Evolutionary conservation across 2,888 invertebrate genomes (phyloP).

Genomic region (Lasius fuliginosus): DNA sequence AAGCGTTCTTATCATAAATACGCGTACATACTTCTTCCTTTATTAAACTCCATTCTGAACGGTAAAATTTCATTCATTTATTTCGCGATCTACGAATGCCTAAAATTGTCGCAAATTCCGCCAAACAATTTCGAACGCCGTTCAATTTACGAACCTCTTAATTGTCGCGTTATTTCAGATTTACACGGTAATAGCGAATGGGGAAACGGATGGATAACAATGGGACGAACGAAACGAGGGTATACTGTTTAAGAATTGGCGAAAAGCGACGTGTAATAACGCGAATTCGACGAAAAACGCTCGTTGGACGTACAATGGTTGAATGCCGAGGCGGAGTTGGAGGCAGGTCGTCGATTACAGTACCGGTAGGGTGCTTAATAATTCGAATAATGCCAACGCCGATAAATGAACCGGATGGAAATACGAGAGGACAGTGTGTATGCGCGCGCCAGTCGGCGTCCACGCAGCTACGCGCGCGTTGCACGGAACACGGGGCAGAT

Average conservation of each 20-base stretch:
- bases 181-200: conserved; percentile 1
- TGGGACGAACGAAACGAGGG: background rate
- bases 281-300: conserved; percentile 37
- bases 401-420: conserved; percentile 75
- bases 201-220: conserved; percentile 30
- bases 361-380: conserved; percentile 61
- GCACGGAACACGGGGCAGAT: conserved; percentile 69
- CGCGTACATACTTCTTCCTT: background rate
- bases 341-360: conserved; percentile 41
- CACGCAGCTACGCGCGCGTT: conserved; percentile 55
- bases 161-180: conserved; percentile 33
- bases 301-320: conserved; percentile 19
- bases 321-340: background rate
- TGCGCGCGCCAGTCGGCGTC: conserved; percentile 35
- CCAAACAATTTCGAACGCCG: background rate
- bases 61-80: background rate
- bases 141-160: conserved; percentile 39
- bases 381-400: conserved; percentile 71
- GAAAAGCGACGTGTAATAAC: conserved; percentile 49
- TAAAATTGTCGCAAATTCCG: conserved; percentile 16
- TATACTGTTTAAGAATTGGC: conserved; percentile 34
- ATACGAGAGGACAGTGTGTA: conserved; percentile 63
- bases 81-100: background rate
- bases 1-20: no score
- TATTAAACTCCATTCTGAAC: background rate